A percentile compares a stretch with the other conserved stretches of the same genome.
phyloP scores from a whole-genome alignment of 2,888 invertebrate genomes.

The Leptinotarsa juncta region DNA sequence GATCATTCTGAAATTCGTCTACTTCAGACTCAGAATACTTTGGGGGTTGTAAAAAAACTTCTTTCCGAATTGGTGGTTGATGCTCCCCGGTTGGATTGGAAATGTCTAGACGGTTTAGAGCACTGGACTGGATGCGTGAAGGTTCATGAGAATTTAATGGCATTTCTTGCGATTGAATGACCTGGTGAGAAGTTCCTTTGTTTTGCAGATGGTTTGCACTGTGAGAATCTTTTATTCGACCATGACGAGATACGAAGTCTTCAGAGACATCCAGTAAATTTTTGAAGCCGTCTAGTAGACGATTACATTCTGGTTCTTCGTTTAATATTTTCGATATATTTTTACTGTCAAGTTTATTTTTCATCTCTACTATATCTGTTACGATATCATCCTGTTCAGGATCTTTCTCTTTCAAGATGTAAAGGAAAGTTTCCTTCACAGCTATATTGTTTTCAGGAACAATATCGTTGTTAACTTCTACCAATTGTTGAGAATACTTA shows the following conservation, averaged over 20 bases:
- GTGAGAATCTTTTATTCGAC: background rate
- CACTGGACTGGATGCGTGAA: background rate
- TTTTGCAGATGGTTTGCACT: background rate
- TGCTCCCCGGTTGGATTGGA: background rate
- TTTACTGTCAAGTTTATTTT: background rate
- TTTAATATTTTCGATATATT: background rate
- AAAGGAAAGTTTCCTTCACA: background rate
- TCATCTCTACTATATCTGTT: background rate
- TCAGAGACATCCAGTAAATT: background rate
- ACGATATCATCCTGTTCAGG: background rate
- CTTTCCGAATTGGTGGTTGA: background rate
- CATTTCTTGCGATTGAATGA: background rate
- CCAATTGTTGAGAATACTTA: background rate
- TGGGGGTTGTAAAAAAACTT: background rate
- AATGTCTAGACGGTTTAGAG: background rate
- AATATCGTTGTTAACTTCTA: background rate
- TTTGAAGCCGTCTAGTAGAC: background rate
- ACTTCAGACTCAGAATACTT: background rate
- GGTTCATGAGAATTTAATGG: background rate
- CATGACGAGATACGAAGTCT: background rate
- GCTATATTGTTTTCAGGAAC: background rate
- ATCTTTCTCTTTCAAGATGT: background rate
- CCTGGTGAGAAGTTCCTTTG: background rate
- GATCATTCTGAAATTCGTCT: background rate
- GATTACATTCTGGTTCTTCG: background rate